Evolutionary conservation across 2,113 vertebrate genomes (phyloP).

Genomic region (Peromyscus polionotus): DNA sequence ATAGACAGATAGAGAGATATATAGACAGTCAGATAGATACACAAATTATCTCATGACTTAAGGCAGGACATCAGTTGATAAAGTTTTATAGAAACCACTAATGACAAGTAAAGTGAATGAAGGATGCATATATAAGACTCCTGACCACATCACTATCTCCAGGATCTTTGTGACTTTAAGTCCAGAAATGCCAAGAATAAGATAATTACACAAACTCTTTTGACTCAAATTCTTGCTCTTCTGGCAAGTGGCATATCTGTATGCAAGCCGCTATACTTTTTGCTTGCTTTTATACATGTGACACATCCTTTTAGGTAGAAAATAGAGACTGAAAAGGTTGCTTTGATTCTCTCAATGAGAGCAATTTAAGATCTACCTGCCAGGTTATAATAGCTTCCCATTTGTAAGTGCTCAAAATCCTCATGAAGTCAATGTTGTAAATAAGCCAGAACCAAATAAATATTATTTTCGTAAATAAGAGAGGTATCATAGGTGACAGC

Average conservation of each 20-base stretch:
- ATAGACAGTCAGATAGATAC: background rate
- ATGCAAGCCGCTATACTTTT: background rate
- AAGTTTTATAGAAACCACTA: slow-evolving; percentile 21
- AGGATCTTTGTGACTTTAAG: background rate
- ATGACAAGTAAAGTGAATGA: background rate
- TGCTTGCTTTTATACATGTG: background rate
- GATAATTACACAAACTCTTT: background rate
- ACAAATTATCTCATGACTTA: background rate
- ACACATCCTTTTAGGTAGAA: background rate
- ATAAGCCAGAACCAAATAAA: slow-evolving; percentile 11
- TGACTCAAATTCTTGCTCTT: background rate
- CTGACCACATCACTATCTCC: background rate
- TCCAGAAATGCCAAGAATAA: slow-evolving; percentile 1
- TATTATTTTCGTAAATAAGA: background rate
- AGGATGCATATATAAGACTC: background rate
- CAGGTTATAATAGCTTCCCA: background rate
- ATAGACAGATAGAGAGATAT: background rate
- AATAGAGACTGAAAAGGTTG: background rate
- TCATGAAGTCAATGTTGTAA: background rate
- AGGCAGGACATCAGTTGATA: background rate
- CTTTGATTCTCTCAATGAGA: background rate
- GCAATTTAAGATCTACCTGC: background rate
- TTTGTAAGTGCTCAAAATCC: background rate
- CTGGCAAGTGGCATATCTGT: background rate
- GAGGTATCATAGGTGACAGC: background rate